These are phyloP conservation scores for Oryzias sinensis DNA, from an alignment of 2,797 vertebrate genomes.

Conservation along the genomic window DNA sequence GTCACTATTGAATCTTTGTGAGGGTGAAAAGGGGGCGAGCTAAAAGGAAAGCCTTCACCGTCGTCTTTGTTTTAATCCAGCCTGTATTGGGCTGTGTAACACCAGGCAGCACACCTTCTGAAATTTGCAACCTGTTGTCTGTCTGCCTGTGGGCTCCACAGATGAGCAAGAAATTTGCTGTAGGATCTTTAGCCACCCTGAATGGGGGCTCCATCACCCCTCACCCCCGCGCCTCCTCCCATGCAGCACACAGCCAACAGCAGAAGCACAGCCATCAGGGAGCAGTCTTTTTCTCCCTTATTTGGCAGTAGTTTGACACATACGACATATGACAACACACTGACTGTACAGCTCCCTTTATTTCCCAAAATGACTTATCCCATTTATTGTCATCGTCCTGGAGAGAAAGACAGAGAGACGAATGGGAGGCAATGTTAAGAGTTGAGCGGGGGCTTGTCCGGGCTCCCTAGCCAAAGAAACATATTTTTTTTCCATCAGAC, in stretches of 20 bases:
- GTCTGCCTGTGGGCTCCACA: slow-evolving; percentile 39
- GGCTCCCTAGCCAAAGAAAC: slow-evolving; percentile 14
- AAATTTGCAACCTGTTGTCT: slow-evolving; percentile 45
- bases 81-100: slow-evolving; percentile 35
- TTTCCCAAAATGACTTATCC: slow-evolving; percentile 42
- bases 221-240: slow-evolving; percentile 16
- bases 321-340: slow-evolving; percentile 13
- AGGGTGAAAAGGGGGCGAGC: slow-evolving; percentile 24
- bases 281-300: slow-evolving; percentile 33
- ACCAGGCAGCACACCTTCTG: slow-evolving; percentile 30
- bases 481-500: slow-evolving; percentile 35
- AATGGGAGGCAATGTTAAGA: slow-evolving; percentile 30
- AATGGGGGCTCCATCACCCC: slow-evolving; percentile 46
- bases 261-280: slow-evolving; percentile 34
- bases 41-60: slow-evolving; percentile 15
- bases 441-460: slow-evolving; percentile 27
- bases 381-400: slow-evolving; percentile 34
- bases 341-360: slow-evolving; percentile 20
- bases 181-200: slow-evolving; percentile 52
- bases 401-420: slow-evolving; percentile 34
- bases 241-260: slow-evolving; percentile 43
- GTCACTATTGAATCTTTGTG: slow-evolving; percentile 23
- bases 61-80: slow-evolving; percentile 21
- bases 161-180: slow-evolving; percentile 50
- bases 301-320: slow-evolving; percentile 36